phyloP scores from a whole-genome alignment of 1,140 invertebrate species.

The Caerostris extrusa region DNA sequence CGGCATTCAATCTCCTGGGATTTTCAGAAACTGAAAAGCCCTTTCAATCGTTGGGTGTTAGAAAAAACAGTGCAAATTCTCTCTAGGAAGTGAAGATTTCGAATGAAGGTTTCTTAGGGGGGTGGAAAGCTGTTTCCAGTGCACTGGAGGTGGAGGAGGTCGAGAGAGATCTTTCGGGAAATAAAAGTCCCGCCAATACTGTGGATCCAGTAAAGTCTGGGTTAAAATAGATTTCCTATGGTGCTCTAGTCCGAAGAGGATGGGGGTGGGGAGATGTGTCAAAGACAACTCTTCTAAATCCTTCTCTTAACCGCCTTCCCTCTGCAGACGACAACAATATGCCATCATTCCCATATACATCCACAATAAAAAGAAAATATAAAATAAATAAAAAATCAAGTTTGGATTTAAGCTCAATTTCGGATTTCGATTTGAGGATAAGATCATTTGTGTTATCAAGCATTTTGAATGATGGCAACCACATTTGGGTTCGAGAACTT shows the following conservation, averaged over 20 bases:
- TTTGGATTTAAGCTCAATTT: not conserved
- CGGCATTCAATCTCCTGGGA: conserved; percentile 53
- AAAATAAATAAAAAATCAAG: not conserved
- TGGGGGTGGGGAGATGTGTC: not conserved
- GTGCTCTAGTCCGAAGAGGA: not conserved
- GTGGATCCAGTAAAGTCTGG: conserved; percentile 12
- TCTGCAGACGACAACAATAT: not conserved
- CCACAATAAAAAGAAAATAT: not conserved
- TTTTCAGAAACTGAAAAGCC: conserved; percentile 33
- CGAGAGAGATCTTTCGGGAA: conserved; percentile 8
- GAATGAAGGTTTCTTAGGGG: conserved; percentile 27
- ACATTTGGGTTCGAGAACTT: not conserved
- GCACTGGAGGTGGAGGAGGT: not conserved
- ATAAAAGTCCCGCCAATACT: conserved; percentile 43
- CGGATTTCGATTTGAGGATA: not conserved
- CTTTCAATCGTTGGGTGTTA: conserved; percentile 47
- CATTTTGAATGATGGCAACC: conserved; percentile 34
- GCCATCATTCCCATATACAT: not conserved
- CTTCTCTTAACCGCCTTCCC: not conserved
- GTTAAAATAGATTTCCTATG: conserved; percentile 67
- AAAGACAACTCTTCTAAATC: conserved; percentile 25
- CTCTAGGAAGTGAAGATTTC: conserved; percentile 12
- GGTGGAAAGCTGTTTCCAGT: not conserved
- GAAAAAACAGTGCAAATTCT: conserved; percentile 55
- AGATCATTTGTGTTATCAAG: conserved; percentile 28